Percentiles rank a stretch among this genome's conserved stretches.
Evolutionary conservation across 2,888 invertebrate species (phyloP).

Genomic region (Calameuta pallipes): DNA sequence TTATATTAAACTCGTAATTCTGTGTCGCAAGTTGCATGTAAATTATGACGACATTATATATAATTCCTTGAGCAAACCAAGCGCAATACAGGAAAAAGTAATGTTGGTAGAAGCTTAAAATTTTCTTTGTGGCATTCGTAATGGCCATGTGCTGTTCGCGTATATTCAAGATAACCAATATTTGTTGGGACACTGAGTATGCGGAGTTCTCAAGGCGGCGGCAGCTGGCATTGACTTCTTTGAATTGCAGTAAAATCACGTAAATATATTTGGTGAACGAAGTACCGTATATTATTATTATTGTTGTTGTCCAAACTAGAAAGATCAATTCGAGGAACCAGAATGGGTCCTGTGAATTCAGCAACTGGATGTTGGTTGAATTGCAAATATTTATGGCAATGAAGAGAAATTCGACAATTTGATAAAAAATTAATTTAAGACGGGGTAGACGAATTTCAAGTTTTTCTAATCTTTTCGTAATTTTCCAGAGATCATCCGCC

Average conservation of each 20-base stretch:
- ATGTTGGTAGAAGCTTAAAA: background rate
- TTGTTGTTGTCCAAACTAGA: fast-evolving
- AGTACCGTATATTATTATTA: background rate
- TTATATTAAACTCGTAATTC: background rate
- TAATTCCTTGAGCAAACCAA: background rate
- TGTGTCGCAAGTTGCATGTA: background rate
- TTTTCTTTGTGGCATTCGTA: background rate
- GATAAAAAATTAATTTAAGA: too few relatives aligned
- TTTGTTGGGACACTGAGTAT: background rate
- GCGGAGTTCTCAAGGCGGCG: background rate
- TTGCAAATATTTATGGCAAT: background rate
- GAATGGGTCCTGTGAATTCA: fast-evolving
- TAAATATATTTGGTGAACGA: background rate
- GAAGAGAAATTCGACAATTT: too few relatives aligned
- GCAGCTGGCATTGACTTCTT: background rate
- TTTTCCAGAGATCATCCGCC: too few relatives aligned
- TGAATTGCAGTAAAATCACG: background rate
- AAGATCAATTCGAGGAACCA: background rate
- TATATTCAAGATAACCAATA: background rate
- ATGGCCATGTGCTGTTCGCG: background rate
- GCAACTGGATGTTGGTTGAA: fast-evolving
- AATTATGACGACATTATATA: background rate
- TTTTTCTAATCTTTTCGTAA: too few relatives aligned
- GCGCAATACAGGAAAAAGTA: background rate
- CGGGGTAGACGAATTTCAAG: too few relatives aligned